Conservation (phyloP, 2,113 vertebrate species). For the Xenopus borealis region DNA sequence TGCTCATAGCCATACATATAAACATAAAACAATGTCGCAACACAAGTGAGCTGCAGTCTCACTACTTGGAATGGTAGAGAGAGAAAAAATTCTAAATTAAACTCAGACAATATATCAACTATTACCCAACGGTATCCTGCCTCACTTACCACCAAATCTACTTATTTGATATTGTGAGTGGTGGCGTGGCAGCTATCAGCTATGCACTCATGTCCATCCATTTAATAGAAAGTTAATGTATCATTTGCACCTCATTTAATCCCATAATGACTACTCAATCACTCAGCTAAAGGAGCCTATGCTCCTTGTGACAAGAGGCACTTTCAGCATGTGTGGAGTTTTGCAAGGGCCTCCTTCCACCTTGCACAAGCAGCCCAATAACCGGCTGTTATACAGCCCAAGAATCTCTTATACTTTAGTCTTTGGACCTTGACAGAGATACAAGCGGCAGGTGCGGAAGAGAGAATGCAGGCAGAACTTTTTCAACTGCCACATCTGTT, state of each 20-base stretch:
- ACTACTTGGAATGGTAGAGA: neutral
- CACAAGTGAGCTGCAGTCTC: neutral
- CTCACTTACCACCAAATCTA: neutral
- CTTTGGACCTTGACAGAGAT: slow-evolving; percentile 33
- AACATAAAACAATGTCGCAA: neutral
- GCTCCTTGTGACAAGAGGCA: slow-evolving; percentile 41
- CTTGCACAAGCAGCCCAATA: slow-evolving; percentile 39
- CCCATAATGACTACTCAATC: neutral
- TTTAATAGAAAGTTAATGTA: neutral
- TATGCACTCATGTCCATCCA: no score
- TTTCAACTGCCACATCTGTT: slow-evolving; percentile 65
- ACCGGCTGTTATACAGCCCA: neutral
- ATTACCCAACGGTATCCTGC: neutral
- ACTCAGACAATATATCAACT: neutral
- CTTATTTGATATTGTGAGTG: neutral
- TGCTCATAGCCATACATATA: neutral
- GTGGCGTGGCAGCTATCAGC: neutral
- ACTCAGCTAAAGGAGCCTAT: slow-evolving; percentile 29
- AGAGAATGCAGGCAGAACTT: slow-evolving; percentile 58
- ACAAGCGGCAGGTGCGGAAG: slow-evolving; percentile 56
- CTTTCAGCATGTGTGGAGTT: neutral
- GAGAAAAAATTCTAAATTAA: no score
- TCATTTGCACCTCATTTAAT: neutral
- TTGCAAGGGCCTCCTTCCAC: slow-evolving; percentile 41
- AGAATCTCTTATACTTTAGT: slow-evolving; percentile 39